Conservation (phyloP, 2,888 invertebrate genomes). For the Lottia gigantea region DNA sequence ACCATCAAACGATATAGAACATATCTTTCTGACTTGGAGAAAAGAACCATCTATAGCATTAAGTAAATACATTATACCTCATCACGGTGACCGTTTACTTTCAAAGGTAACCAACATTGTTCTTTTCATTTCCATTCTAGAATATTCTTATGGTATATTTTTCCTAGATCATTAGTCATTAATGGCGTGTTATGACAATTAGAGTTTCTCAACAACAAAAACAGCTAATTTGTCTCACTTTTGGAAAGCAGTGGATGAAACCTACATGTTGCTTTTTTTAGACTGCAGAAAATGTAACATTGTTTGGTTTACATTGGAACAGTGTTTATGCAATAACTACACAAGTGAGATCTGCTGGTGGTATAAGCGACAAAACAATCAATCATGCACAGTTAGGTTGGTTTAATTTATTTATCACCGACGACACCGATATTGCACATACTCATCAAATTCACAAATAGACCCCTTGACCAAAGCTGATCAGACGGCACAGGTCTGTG, state of each 20-base stretch:
- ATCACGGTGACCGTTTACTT: slow-evolving; percentile 17
- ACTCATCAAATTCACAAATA: too few species aligned
- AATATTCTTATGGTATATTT: too few species aligned
- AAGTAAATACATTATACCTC: slow-evolving; percentile 26
- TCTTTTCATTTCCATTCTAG: too few species aligned
- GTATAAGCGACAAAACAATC: slow-evolving; percentile 23
- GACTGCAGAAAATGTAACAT: slow-evolving; percentile 18
- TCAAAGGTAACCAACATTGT: slow-evolving; percentile 18
- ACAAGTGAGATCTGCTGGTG: slow-evolving; percentile 29
- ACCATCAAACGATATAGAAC: slow-evolving; percentile 24
- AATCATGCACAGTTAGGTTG: slow-evolving; percentile 29
- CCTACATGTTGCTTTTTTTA: slow-evolving; percentile 3
- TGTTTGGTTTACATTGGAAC: slow-evolving; percentile 30
- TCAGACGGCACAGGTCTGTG: too few species aligned
- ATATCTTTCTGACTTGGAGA: slow-evolving; percentile 21
- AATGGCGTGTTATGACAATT: too few species aligned
- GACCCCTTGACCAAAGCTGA: too few species aligned
- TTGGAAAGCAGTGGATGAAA: neutral
- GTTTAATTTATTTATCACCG: neutral
- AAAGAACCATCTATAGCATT: slow-evolving; percentile 27
- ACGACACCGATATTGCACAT: too few species aligned
- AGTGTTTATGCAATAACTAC: slow-evolving; percentile 30
- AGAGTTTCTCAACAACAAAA: too few species aligned
- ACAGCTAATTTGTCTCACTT: too few species aligned
- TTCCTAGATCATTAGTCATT: too few species aligned